These are phyloP conservation scores for Pectinophora gossypiella DNA, from an alignment of 1,140 invertebrate genomes.

Conservation along the genomic window DNA sequence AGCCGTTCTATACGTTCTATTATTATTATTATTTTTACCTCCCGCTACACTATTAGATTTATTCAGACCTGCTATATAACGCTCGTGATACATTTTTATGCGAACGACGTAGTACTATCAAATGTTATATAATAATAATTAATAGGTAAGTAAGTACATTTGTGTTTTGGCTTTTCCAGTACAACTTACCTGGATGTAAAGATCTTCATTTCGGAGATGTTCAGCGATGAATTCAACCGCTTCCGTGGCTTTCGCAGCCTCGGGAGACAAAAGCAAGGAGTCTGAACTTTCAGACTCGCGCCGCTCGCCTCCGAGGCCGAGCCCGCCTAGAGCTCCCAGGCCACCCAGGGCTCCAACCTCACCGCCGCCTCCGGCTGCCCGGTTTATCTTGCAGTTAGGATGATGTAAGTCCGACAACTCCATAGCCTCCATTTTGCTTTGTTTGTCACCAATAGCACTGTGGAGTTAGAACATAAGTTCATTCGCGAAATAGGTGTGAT, in stretches of 20 bases:
- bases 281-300: slow-evolving; percentile 94
- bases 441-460: slow-evolving; percentile 76
- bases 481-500: slow-evolving; percentile 1
- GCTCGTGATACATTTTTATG: too few species aligned
- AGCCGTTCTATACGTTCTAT: too few species aligned
- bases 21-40: too few species aligned
- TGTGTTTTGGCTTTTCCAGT: too few species aligned
- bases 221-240: slow-evolving; percentile 99
- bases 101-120: too few species aligned
- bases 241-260: slow-evolving; percentile 96
- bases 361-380: slow-evolving; percentile 85
- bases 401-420: slow-evolving; percentile 96
- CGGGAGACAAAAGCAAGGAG: slow-evolving; percentile 91
- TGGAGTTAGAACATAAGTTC: slow-evolving; percentile 18
- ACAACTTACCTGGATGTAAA: slow-evolving; percentile 96
- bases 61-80: too few species aligned
- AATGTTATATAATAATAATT: too few species aligned
- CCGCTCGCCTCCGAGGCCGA: slow-evolving; percentile 78
- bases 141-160: too few species aligned
- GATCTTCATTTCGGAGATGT: slow-evolving; percentile 96
- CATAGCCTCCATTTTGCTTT: slow-evolving; percentile 93
- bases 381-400: slow-evolving; percentile 96
- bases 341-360: slow-evolving; percentile 78
- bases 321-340: slow-evolving; percentile 69
- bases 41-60: too few species aligned